A percentile compares a stretch with the other conserved stretches of the same genome.
Conservation (phyloP, 2,797 vertebrate species). For the Argya squamiceps region DNA sequence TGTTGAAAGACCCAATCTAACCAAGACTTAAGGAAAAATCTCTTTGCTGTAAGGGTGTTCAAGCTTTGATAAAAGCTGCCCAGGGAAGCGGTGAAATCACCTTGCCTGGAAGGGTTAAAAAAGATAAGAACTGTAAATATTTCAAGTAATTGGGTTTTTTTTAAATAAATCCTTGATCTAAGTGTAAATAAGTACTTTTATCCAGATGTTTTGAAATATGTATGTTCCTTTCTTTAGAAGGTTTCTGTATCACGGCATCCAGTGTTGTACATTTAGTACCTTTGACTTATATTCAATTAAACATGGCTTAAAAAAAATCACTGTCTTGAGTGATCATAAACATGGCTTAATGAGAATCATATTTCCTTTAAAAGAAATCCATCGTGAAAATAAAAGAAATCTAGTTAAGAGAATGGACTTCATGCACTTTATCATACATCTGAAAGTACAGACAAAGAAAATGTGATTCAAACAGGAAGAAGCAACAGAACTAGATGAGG, state of each 20-base stretch:
- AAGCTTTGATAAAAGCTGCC: neutral
- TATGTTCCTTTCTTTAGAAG: neutral
- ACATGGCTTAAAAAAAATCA: neutral
- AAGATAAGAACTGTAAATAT: neutral
- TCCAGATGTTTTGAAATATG: neutral
- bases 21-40: neutral
- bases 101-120: neutral
- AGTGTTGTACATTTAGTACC: neutral
- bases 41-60: neutral
- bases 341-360: neutral
- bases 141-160: neutral
- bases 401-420: neutral
- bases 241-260: neutral
- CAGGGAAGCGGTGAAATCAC: neutral
- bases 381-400: neutral
- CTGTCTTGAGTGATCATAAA: neutral
- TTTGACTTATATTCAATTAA: neutral
- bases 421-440: neutral
- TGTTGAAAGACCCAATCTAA: neutral
- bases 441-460: neutral
- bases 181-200: neutral
- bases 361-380: neutral
- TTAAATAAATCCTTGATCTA: neutral
- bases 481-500: neutral
- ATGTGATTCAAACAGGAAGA: neutral